phyloP scores from a whole-genome alignment of 2,888 invertebrate genomes.

The Drosophila meridiana region DNA sequence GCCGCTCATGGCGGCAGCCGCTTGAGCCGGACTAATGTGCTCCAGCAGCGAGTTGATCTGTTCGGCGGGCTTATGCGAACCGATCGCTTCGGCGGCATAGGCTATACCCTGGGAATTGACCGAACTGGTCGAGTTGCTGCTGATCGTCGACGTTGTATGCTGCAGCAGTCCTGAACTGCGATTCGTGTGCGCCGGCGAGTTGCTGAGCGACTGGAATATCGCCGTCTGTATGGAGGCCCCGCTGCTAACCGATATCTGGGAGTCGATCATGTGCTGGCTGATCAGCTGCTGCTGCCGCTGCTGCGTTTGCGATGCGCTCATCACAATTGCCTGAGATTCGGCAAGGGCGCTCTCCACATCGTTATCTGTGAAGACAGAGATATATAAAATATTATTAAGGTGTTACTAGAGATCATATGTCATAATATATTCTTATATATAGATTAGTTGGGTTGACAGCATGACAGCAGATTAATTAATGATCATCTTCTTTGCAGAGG shows the following conservation, averaged over 20 bases:
- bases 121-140: slow-evolving; percentile 68
- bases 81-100: slow-evolving; percentile 74
- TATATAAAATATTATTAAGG: neutral
- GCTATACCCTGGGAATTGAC: slow-evolving; percentile 62
- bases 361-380: slow-evolving; percentile 68
- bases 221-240: slow-evolving; percentile 84
- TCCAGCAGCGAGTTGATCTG: slow-evolving; percentile 82
- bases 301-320: slow-evolving; percentile 78
- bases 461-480: neutral
- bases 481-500: neutral
- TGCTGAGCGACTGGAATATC: slow-evolving; percentile 81
- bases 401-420: no score
- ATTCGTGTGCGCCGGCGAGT: slow-evolving; percentile 65
- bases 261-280: slow-evolving; percentile 83
- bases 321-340: slow-evolving; percentile 81
- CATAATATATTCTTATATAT: no score
- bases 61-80: slow-evolving; percentile 61
- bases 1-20: slow-evolving; percentile 79
- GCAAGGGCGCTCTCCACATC: slow-evolving; percentile 79
- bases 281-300: slow-evolving; percentile 71
- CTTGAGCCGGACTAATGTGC: slow-evolving; percentile 80
- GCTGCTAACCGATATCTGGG: slow-evolving; percentile 84
- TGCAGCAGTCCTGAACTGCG: slow-evolving; percentile 58
- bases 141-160: slow-evolving; percentile 68
- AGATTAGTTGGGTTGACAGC: neutral